Base-by-base conservation (phyloP, 2,797 vertebrate genomes). In the Sebastes trivittatus region DNA sequence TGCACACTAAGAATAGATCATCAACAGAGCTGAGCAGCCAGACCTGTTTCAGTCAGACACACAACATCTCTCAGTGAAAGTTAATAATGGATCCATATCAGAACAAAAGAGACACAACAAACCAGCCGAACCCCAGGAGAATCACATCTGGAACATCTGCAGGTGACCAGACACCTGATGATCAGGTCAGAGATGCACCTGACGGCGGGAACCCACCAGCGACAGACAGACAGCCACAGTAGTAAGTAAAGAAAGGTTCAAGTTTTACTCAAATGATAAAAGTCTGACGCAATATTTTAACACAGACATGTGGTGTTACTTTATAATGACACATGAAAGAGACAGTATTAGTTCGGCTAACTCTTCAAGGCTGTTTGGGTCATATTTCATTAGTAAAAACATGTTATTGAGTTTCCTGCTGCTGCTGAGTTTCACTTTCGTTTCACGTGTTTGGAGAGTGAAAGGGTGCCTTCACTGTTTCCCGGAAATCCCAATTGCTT, bases 341-440 rank as follows among this genome's bases (percentile, higher is more conserved):
- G 4, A n/a, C 4, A 13, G 10, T 59, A 3, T 55, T 4, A 11
- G 20, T 34, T 34, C 11, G 10, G 5, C 11, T 3, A 20, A 32
- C 3, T 22, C 2, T 4, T 7, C 3, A 29, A 38, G 11, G 11
- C 16, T 25, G 6, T 20, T 49, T 16, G 4, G 1, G 20, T 56
- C 4, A 10, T 32, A 56, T 49, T 25, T 13, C 11, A 22, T 38
- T 7, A 30, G 23, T n/a, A n/a, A 13, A 13, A 11, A 14, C 7
- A 25, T 10, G 4, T 49, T 55, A 10, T 55, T 23, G 11, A 46
- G 22, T 55, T 11, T 13, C 11, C 22, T 55, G n/a, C 54, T 11
- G 6, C 6, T 16, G 6, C 7, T 32, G 0, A 75, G 16, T 93
- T 89, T 92, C 89, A 69, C 22, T 93, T 93, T 93, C 86, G 56